Base-by-base conservation (phyloP, 1,140 invertebrate genomes). In the Drosophila hydei region DNA sequence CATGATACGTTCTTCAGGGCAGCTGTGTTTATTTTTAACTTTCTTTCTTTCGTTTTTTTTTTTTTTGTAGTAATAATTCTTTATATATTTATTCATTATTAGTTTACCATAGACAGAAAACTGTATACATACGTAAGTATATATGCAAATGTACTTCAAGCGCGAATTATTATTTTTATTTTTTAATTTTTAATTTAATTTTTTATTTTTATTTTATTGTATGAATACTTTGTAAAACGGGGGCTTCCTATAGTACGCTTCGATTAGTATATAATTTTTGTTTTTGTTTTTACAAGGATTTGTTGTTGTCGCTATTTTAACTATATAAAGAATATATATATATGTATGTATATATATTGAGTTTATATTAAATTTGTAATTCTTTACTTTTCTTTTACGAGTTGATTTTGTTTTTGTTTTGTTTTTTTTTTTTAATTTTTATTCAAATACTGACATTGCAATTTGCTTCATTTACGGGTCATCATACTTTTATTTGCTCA, bases 111-210 rank as follows among this genome's bases (percentile, higher is more conserved):
- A 72, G 70, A 72, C 70, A 72, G 54, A 67, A 65, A 71, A 71
- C 36, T 75, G 60, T 72, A 55, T 75, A 67, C 42, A 67, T 65
- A 62, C 48, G 58, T 60, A 40, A 38, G 21, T 48, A 33, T 62
- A 58, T 67, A 75, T 64, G 47, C 68, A 40, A 74, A 74, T 71
- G 67, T 71, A 60, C 47, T 75, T 72, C 61, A 85, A 88, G 78
- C 81, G 84, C 84, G 80, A 88, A 83, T 83, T 75, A 72, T 75
- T 51, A 63, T 84, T 65, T 11, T 59, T 76, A 27, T 73, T 56
- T 30, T 58, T 72, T 36, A 40, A 78, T 83, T 75, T 69, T 78
- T 51, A 61, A 76, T 64, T 11, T 56, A 74, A 23, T 70, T 52
- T 38, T 59, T 68, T 30, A 38, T 51, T 72, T 79, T 68, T 16